Conservation (phyloP, 2,888 invertebrate genomes). For the Lomographa bimaculata region DNA sequence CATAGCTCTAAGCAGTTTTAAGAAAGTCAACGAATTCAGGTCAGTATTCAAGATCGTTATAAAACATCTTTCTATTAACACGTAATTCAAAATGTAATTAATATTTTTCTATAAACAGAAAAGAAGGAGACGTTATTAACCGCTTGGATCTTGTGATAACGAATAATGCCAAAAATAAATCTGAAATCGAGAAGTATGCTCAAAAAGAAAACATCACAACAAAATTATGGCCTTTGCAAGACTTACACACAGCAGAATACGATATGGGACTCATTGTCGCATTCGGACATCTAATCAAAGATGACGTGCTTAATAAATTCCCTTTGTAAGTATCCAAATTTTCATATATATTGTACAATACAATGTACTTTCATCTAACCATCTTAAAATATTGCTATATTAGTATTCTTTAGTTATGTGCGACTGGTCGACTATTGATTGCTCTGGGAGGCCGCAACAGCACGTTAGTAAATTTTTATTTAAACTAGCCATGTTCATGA, state of each 20-base stretch:
- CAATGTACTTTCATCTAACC: too few relatives aligned
- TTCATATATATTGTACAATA: too few relatives aligned
- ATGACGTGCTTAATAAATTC: conserved; percentile 88
- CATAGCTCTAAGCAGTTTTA: conserved; percentile 90
- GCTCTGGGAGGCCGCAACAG: too few relatives aligned
- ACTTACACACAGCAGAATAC: conserved; percentile 78
- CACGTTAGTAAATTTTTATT: too few relatives aligned
- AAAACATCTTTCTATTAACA: background rate
- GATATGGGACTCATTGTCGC: conserved; percentile 96
- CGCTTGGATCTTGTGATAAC: conserved; percentile 89
- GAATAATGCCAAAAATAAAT: conserved; percentile 81
- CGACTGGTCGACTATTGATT: too few relatives aligned
- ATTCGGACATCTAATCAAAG: conserved; percentile 95
- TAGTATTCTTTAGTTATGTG: too few relatives aligned
- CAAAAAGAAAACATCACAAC: conserved; percentile 81
- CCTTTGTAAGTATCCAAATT: conserved; percentile 86
- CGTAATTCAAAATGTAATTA: too few relatives aligned
- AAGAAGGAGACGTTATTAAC: conserved; percentile 72
- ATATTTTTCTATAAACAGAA: conserved; percentile 62
- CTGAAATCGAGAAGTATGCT: conserved; percentile 88
- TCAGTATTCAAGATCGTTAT: conserved; percentile 43
- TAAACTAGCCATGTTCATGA: too few relatives aligned
- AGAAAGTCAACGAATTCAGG: conserved; percentile 86
- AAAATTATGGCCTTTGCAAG: conserved; percentile 86
- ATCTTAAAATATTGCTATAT: too few relatives aligned